Percentiles rank a stretch among this genome's conserved stretches.
phyloP scores from a whole-genome alignment of 2,113 vertebrate species.

The Sylvia atricapilla region DNA sequence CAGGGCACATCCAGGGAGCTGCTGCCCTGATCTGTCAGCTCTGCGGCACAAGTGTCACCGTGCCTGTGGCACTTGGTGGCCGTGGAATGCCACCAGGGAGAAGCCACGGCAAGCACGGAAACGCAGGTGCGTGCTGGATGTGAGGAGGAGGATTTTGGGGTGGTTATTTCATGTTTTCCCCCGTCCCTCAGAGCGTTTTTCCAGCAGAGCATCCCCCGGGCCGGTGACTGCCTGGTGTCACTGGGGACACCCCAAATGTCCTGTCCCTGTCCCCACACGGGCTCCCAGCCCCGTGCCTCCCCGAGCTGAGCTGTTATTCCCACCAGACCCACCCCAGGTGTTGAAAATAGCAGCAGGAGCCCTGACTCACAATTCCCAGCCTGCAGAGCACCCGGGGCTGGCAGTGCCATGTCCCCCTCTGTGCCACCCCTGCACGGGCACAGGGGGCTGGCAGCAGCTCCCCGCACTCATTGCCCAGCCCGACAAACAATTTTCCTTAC shows the following conservation, averaged over 20 bases:
- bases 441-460: not conserved
- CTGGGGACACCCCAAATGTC: not conserved
- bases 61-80: not conserved
- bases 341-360: conserved; percentile 25
- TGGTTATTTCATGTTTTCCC: accelerated
- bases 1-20: not conserved
- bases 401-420: not conserved
- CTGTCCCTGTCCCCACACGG: not conserved
- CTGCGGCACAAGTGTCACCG: accelerated
- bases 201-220: not conserved
- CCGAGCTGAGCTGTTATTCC: not conserved
- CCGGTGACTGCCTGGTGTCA: accelerated
- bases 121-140: accelerated
- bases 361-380: not conserved
- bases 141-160: not conserved
- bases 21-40: accelerated
- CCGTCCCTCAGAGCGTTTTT: not conserved
- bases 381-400: not conserved
- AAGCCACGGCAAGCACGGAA: accelerated
- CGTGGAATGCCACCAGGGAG: not conserved
- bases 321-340: not conserved
- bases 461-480: not conserved
- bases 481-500: not conserved
- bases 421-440: not conserved
- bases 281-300: not conserved